These are phyloP conservation scores for Nylanderia fulva DNA, from an alignment of 1,140 invertebrate species.

Conservation along the genomic window DNA sequence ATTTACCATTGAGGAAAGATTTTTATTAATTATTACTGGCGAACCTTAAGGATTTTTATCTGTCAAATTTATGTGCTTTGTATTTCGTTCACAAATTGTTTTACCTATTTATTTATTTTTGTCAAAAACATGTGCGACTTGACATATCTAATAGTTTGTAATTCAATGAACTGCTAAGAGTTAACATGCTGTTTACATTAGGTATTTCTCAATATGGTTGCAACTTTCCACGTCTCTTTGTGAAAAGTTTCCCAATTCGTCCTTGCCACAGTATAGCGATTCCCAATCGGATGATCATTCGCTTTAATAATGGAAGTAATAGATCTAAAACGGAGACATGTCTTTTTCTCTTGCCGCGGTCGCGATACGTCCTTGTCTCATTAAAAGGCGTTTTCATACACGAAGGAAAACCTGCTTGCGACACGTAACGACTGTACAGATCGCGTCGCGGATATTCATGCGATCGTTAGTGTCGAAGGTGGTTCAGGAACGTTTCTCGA, in stretches of 20 bases:
- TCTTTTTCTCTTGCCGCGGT: slow-evolving; percentile 48
- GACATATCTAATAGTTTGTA: neutral
- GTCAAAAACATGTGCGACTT: neutral
- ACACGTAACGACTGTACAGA: slow-evolving; percentile 35
- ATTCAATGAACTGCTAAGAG: neutral
- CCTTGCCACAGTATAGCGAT: slow-evolving; percentile 43
- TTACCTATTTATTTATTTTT: neutral
- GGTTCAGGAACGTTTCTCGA: slow-evolving; percentile 13
- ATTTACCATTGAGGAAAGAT: too few relatives aligned
- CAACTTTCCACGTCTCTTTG: neutral
- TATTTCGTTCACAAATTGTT: neutral
- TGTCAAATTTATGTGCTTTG: neutral
- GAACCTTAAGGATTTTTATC: too few relatives aligned
- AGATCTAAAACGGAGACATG: slow-evolving; percentile 57
- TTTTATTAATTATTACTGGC: too few relatives aligned
- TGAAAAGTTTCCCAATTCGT: neutral
- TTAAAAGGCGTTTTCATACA: slow-evolving; percentile 64
- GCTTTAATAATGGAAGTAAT: slow-evolving; percentile 64
- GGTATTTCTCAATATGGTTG: neutral
- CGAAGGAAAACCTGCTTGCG: slow-evolving; percentile 56
- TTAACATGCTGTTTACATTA: neutral
- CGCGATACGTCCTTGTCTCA: slow-evolving; percentile 64
- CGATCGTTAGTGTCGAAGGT: slow-evolving; percentile 40
- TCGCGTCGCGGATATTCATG: slow-evolving; percentile 35
- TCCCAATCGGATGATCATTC: slow-evolving; percentile 53